A percentile compares a stretch with the other conserved stretches of the same genome.
These are phyloP conservation scores for Nyctereutes procyonoides DNA, from an alignment of 2,113 vertebrate species.

Conservation along the genomic window DNA sequence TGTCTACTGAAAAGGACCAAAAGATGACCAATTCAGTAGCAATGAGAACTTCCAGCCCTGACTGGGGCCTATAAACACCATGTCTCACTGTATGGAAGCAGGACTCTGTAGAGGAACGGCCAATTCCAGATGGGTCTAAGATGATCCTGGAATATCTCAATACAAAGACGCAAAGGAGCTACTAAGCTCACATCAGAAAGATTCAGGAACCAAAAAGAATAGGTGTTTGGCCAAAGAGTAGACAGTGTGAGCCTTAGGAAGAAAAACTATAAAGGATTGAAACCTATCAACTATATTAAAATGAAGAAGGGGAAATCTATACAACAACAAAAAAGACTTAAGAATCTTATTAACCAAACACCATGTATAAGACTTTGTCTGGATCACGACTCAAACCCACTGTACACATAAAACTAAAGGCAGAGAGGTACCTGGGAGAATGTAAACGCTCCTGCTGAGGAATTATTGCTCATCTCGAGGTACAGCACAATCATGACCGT, in stretches of 20 bases:
- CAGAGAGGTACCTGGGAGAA: background rate
- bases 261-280: background rate
- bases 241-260: background rate
- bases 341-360: background rate
- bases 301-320: background rate
- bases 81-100: background rate
- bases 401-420: background rate
- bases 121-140: background rate
- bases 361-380: background rate
- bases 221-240: background rate
- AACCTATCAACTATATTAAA: background rate
- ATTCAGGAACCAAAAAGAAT: background rate
- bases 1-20: background rate
- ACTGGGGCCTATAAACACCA: background rate
- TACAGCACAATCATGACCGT: background rate
- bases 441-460: background rate
- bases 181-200: background rate
- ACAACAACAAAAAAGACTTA: background rate
- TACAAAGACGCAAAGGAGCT: background rate
- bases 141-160: background rate
- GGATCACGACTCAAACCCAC: background rate
- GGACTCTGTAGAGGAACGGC: background rate
- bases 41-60: background rate
- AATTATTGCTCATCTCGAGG: slow-evolving; percentile 22
- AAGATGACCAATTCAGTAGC: background rate